Evolutionary conservation across 2,888 invertebrate genomes (phyloP).

Genomic region (Mesorhabditis sp.): DNA sequence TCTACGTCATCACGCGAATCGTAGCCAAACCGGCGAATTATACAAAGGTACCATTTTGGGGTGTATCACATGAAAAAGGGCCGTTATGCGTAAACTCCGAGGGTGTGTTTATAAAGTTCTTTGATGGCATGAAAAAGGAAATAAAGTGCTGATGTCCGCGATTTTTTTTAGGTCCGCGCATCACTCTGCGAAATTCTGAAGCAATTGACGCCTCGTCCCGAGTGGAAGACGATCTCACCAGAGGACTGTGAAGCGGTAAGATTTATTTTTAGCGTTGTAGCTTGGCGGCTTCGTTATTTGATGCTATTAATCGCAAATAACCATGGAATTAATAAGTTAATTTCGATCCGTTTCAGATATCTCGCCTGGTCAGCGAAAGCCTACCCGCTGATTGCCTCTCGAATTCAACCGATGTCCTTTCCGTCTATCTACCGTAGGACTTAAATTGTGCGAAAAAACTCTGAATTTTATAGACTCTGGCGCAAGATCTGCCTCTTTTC

Average conservation of each 20-base stretch:
- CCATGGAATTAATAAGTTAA: background rate
- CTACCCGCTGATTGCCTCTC: slow-evolving; percentile 28
- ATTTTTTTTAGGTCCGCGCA: slow-evolving; percentile 38
- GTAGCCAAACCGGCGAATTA: slow-evolving; percentile 34
- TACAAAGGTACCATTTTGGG: slow-evolving; percentile 14
- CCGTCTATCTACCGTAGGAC: slow-evolving; percentile 27
- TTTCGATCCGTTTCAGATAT: background rate
- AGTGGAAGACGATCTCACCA: slow-evolving; percentile 38
- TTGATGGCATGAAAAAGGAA: too few relatives aligned
- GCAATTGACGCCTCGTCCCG: slow-evolving; percentile 26
- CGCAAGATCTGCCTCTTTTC: slow-evolving; percentile 45
- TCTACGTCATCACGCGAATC: slow-evolving; percentile 33
- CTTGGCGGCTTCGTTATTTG: slow-evolving; percentile 15
- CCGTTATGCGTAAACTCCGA: too few relatives aligned
- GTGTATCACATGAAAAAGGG: too few relatives aligned
- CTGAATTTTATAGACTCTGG: slow-evolving; percentile 41
- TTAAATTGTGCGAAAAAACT: background rate
- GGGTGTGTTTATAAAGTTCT: too few relatives aligned
- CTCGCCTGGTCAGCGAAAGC: background rate
- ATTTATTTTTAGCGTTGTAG: slow-evolving; percentile 16
- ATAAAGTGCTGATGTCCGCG: too few relatives aligned
- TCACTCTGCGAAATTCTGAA: slow-evolving; percentile 44
- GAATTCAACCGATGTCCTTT: slow-evolving; percentile 24
- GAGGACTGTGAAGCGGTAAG: slow-evolving; percentile 21
- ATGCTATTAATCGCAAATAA: slow-evolving; percentile 8